phyloP scores from a whole-genome alignment of 2,797 vertebrate species.

The Eremophila alpestris region DNA sequence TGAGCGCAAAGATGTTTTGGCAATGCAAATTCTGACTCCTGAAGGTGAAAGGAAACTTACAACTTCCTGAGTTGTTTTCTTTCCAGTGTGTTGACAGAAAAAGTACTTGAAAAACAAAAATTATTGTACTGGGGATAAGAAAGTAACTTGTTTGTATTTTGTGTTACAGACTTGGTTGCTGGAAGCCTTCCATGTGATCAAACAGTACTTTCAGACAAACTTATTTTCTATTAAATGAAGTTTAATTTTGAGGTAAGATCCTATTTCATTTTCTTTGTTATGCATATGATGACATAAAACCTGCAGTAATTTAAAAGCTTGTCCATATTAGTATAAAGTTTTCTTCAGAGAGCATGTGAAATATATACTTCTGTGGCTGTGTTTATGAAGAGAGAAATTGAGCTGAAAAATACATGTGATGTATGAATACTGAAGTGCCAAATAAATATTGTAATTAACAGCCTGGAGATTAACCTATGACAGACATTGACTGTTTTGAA shows the following conservation, averaged over 20 bases:
- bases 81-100: slow-evolving; percentile 15
- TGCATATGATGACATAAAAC: neutral
- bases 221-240: slow-evolving; percentile 36
- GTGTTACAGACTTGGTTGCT: slow-evolving; percentile 45
- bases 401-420: neutral
- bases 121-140: neutral
- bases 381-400: neutral
- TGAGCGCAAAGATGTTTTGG: neutral
- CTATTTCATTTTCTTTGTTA: neutral
- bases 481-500: slow-evolving; percentile 22
- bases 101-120: neutral
- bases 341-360: neutral
- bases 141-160: slow-evolving; percentile 28
- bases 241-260: slow-evolving; percentile 61
- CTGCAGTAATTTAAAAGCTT: neutral
- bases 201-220: slow-evolving; percentile 5
- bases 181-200: slow-evolving; percentile 32
- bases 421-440: neutral
- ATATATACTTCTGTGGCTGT: neutral
- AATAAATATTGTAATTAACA: neutral
- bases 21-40: slow-evolving; percentile 24
- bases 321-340: neutral
- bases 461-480: neutral
- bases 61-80: slow-evolving; percentile 63
- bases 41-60: slow-evolving; percentile 42